Base-by-base conservation (phyloP, 2,888 invertebrate genomes). In the Molanna angustata region DNA sequence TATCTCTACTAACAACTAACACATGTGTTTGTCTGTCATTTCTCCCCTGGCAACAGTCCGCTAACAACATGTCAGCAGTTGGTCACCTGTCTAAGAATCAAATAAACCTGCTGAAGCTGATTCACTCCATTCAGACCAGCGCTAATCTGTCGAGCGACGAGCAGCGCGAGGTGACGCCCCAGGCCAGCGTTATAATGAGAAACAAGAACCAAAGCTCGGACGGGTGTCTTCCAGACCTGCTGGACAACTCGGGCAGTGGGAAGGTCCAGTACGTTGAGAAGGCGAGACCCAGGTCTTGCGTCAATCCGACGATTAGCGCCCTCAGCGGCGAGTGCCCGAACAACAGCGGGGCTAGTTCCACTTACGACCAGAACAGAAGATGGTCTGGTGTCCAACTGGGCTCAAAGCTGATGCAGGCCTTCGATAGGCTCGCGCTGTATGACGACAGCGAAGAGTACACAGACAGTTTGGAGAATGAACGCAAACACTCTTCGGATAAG, bases 381-480 rank as follows among this genome's bases (percentile, higher is more conserved):
- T 88, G 88, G 86, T 86, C 86, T 37, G 84, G 84, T 31, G 82
- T 86, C 33, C 84, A 86, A 57, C 70, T 84, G 59, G 83, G 84
- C 44, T 83, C 86, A 0, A 86, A 86, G 63, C 72, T 87, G 62
- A 85, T 84, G 69, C 84, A 86, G 63, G 86, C 84, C 2, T 85
- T 86, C 62, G 87, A 87, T 65, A 78, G 84, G 63, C 71, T 88
- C 21, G 79, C 79, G 49, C 78, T 80, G 55, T 80, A 79, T 57
- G 80, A 82, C 43, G 85, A 85, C 64, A 84, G 85, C 57, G 84
- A 83, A 61, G 85, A 86, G 67, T 87, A 87, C 65, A 83, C 85
- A 6, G 88, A 88, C 70, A 87, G 87, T 68, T 73, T 87, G 61
- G 86, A 86, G 69, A 82, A 80, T 66, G 76, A 60, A 39, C 61